Evolutionary conservation across 2,797 vertebrate species (phyloP), one percentile per base, ranked within the genome.

Genomic region (Microctenopoma lineatum): DNA sequence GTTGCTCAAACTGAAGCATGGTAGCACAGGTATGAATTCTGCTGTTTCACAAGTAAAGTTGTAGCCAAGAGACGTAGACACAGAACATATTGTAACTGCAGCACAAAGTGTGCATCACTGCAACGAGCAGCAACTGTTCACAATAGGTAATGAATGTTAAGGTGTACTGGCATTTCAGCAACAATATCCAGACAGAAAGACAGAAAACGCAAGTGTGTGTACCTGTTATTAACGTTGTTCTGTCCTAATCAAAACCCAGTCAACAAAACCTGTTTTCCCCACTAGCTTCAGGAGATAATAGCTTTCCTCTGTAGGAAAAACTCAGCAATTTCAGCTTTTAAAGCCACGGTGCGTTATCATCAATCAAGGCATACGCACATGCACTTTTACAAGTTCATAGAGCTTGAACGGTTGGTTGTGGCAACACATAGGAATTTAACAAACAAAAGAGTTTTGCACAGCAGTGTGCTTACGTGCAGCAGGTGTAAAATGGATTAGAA

Each of bases 201-300:
- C 21, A 44, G 13, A 45, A 63, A 29, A 53, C 15, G 3, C 0
- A 29, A 13, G 53, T 9, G 4, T 61, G 55, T 51, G 47, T 66
- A 62, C 21, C 21, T 69, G n/a, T 6, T 34, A 54, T 36, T 75
- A 60, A 70, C 69, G 62, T 60, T 71, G 61, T 73, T 75, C 38
- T 73, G 51, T 44, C 36, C 64, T 73, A 79, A 87, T 87, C 74
- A 84, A 79, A 88, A 76, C 59, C 54, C n/a, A 75, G 66, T 61
- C 51, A 85, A 75, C 73, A 81, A 73, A 83, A 81, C 67, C 54
- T 11, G 21, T 79, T 77, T 0, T 48, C 65, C 60, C 4, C 0
- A 29, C 21, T 26, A 54, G 63, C 72, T 78, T 66, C 73, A 80
- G 51, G n/a, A 73, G 59, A 71, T 73, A 72, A 86, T 71, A 59